Evolutionary conservation across 2,797 vertebrate genomes (phyloP).

Genomic region (Prunella strophiata): DNA sequence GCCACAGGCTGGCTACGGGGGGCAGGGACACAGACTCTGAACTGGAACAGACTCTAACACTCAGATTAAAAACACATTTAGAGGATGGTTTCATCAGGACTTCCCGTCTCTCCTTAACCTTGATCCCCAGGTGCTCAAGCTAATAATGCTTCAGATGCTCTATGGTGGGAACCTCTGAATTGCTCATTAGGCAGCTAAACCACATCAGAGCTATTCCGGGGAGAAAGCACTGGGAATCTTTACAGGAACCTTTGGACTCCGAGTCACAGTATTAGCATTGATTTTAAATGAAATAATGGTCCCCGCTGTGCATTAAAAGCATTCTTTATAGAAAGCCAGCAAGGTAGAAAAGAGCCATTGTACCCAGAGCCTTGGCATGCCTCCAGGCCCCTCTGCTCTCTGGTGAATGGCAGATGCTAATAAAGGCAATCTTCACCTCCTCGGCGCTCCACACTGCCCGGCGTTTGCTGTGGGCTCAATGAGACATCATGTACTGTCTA

Average conservation of each 20-base stretch:
- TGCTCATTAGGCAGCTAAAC: conserved; percentile 66
- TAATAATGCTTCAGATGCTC: conserved; percentile 43
- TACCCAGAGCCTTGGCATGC: conserved; percentile 46
- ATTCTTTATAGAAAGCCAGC: conserved; percentile 66
- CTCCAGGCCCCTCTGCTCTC: conserved; percentile 58
- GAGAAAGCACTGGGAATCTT: conserved; percentile 63
- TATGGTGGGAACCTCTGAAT: conserved; percentile 56
- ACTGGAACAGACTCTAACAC: background rate
- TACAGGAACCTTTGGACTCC: conserved; percentile 67
- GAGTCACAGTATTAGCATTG: conserved; percentile 70
- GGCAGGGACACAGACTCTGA: background rate
- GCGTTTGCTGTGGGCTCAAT: conserved; percentile 43
- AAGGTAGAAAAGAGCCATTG: conserved; percentile 67
- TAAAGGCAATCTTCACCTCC: conserved; percentile 68
- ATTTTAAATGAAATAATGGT: conserved; percentile 71
- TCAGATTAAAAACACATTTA: conserved; percentile 55
- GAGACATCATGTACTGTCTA: conserved; percentile 60
- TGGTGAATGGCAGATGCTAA: conserved; percentile 37
- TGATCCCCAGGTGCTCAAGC: conserved; percentile 48
- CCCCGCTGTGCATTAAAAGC: conserved; percentile 65
- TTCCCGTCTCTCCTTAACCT: conserved; percentile 56
- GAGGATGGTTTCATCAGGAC: conserved; percentile 47
- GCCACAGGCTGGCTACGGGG: background rate
- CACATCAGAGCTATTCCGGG: conserved; percentile 63
- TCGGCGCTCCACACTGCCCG: background rate